These are phyloP conservation scores for Drosophila quadrilineata DNA, from an alignment of 1,140 invertebrate species.

Conservation along the genomic window DNA sequence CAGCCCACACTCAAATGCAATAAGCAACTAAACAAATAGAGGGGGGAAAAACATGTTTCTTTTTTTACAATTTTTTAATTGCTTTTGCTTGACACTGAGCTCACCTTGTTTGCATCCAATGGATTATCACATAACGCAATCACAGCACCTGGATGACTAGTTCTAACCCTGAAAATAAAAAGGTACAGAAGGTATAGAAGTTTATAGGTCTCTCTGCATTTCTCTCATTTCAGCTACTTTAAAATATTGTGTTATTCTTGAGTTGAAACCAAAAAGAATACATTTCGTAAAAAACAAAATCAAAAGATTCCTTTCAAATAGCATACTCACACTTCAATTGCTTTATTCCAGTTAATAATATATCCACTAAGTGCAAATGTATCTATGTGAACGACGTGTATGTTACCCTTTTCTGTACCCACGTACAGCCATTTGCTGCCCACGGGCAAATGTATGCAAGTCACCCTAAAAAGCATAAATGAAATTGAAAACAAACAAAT, in stretches of 20 bases:
- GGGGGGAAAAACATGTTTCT: background rate
- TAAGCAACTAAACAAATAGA: slow-evolving; percentile 88
- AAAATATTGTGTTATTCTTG: too few relatives aligned
- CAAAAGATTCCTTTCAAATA: background rate
- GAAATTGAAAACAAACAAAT: background rate
- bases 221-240: too few relatives aligned
- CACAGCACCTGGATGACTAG: slow-evolving; percentile 96
- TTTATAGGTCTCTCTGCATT: background rate
- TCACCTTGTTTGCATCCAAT: slow-evolving; percentile 96
- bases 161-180: slow-evolving; percentile 88
- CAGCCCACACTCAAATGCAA: slow-evolving; percentile 97
- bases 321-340: slow-evolving; percentile 98
- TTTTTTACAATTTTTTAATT: background rate
- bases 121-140: slow-evolving; percentile 98
- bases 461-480: slow-evolving; percentile 87
- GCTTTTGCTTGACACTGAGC: too few relatives aligned
- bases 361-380: slow-evolving; percentile 98
- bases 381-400: slow-evolving; percentile 98
- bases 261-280: background rate
- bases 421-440: slow-evolving; percentile 99
- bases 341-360: slow-evolving; percentile 99
- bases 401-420: slow-evolving; percentile 98
- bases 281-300: background rate
- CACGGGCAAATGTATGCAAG: slow-evolving; percentile 95
- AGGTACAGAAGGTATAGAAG: background rate